Evolutionary conservation across 1,140 invertebrate species (phyloP).

Genomic region (Trichonephila clavipes): DNA sequence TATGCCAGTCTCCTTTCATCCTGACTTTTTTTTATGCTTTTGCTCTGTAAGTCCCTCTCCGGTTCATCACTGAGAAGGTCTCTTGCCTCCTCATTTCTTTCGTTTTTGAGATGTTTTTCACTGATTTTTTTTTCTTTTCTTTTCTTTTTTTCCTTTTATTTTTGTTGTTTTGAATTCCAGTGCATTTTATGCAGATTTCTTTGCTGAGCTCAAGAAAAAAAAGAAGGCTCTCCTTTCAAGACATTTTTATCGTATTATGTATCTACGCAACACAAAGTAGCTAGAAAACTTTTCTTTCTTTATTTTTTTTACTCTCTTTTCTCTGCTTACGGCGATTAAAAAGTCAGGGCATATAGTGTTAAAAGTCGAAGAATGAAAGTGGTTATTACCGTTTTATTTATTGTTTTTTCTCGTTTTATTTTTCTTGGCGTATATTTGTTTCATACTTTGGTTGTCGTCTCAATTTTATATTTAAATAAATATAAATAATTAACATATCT

Average conservation of each 20-base stretch:
- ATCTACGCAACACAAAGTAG: not conserved
- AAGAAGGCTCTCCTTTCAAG: not conserved
- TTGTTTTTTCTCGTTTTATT: too few relatives aligned
- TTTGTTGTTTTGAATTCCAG: not conserved
- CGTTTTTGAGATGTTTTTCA: not conserved
- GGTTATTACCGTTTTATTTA: too few relatives aligned
- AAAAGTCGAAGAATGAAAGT: too few relatives aligned
- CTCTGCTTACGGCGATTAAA: too few relatives aligned
- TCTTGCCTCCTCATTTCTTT: slow-evolving; percentile 19
- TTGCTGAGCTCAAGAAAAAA: not conserved
- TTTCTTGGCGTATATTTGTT: too few relatives aligned
- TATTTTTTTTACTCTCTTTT: not conserved
- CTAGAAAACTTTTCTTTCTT: not conserved
- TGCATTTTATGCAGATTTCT: slow-evolving; percentile 20
- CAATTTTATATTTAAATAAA: too few relatives aligned
- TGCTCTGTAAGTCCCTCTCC: not conserved
- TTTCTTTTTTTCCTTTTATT: not conserved
- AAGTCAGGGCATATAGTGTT: too few relatives aligned
- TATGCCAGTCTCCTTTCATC: slow-evolving; percentile 30
- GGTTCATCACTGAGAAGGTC: not conserved
- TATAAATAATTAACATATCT: too few relatives aligned
- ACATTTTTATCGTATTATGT: slow-evolving; percentile 26
- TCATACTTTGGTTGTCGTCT: too few relatives aligned
- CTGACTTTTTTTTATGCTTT: not conserved
- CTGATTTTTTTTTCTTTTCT: too few relatives aligned